phyloP scores from a whole-genome alignment of 2,113 vertebrate genomes.

The Haemorhous mexicanus region DNA sequence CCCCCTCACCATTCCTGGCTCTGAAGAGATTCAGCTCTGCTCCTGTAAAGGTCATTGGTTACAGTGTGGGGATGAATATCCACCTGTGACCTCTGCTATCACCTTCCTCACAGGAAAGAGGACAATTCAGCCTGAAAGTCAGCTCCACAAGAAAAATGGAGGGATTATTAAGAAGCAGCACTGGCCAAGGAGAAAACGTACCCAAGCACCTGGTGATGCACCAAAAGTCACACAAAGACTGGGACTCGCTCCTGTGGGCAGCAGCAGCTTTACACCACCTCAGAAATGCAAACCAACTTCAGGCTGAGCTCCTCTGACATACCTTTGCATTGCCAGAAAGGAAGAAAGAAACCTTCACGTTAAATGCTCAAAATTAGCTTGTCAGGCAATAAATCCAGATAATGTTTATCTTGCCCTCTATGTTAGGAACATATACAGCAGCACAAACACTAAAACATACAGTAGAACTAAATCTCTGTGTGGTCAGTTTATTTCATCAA shows the following conservation, averaged over 20 bases:
- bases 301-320: neutral
- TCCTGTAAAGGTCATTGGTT: neutral
- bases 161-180: neutral
- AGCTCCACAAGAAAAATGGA: neutral
- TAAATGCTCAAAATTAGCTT: neutral
- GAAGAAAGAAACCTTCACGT: neutral
- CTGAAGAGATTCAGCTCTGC: neutral
- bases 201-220: neutral
- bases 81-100: neutral
- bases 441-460: neutral
- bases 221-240: neutral
- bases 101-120: neutral
- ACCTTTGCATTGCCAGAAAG: neutral
- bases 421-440: neutral
- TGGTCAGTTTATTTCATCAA: neutral
- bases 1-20: neutral
- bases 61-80: neutral
- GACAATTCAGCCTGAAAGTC: neutral
- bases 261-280: neutral
- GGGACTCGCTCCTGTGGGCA: neutral
- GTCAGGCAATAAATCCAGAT: neutral
- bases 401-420: neutral
- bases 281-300: neutral
- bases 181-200: neutral
- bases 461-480: neutral